Evolutionary conservation across 2,113 vertebrate genomes (phyloP).

Genomic region (Mirza zaza): DNA sequence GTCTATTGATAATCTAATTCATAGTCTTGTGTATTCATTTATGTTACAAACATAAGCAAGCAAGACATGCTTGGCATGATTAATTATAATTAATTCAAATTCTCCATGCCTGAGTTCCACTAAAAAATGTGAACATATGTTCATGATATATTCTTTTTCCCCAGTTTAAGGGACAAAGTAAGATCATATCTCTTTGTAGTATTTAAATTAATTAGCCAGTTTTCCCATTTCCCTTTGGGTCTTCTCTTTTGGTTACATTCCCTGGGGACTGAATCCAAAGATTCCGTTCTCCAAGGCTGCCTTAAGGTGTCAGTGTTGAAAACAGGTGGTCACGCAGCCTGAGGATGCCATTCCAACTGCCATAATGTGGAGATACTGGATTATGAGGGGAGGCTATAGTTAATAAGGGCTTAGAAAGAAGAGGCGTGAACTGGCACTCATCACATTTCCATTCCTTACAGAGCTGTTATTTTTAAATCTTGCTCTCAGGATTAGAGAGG

Average conservation of each 20-base stretch:
- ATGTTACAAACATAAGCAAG: neutral
- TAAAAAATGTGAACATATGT: neutral
- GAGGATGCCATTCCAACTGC: no score
- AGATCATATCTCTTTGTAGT: neutral
- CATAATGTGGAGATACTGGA: fast-evolving
- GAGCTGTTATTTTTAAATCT: neutral
- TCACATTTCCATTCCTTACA: neutral
- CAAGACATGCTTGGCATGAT: neutral
- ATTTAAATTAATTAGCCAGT: neutral
- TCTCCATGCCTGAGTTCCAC: neutral
- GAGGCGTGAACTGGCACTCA: neutral
- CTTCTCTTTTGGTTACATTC: neutral
- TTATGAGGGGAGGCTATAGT: fast-evolving
- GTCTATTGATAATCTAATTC: neutral
- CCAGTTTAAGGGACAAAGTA: neutral
- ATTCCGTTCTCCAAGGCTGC: neutral
- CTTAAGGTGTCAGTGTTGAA: neutral
- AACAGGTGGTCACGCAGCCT: neutral
- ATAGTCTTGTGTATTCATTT: neutral
- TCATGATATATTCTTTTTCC: neutral
- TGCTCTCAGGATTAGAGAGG: neutral
- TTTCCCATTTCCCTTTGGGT: neutral
- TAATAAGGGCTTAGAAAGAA: neutral
- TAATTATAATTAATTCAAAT: neutral
- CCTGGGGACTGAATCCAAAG: neutral